A percentile compares a stretch with the other conserved stretches of the same genome.
Evolutionary conservation across 2,113 vertebrate genomes (phyloP).

Genomic region (Centropus unirufus): DNA sequence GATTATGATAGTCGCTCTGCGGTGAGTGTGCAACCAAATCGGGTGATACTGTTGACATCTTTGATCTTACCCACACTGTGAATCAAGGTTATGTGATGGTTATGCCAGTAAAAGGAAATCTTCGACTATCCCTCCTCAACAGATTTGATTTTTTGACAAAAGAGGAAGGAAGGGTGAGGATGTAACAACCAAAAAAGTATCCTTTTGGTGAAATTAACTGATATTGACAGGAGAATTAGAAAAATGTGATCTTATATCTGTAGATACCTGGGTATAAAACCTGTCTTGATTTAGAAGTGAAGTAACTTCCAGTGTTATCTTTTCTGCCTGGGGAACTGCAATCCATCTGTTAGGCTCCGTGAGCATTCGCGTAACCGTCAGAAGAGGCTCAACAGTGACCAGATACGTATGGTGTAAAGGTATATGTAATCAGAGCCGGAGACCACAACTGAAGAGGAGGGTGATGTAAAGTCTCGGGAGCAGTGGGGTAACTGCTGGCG

Average conservation of each 20-base stretch:
- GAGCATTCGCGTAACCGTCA: conserved; percentile 27
- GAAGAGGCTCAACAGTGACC: conserved; percentile 21
- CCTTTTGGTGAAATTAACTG: background rate
- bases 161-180: background rate
- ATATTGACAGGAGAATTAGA: background rate
- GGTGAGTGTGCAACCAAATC: conserved; percentile 40
- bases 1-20: conserved; percentile 35
- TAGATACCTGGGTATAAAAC: conserved; percentile 37
- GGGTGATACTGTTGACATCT: conserved; percentile 55
- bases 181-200: background rate
- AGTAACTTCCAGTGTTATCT: conserved; percentile 7
- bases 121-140: background rate
- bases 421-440: background rate
- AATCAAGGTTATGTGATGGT: conserved; percentile 67
- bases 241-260: background rate
- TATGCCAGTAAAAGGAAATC: conserved; percentile 21
- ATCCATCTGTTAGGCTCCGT: background rate
- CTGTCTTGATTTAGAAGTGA: background rate
- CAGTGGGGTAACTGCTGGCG: conserved; percentile 6
- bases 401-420: background rate
- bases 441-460: background rate
- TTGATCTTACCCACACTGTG: conserved; percentile 36
- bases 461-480: conserved; percentile 2
- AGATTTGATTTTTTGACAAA: conserved; percentile 27
- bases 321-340: background rate